Conservation (phyloP, 64 coral and sea anemone species). For the Montipora efflorescens region DNA sequence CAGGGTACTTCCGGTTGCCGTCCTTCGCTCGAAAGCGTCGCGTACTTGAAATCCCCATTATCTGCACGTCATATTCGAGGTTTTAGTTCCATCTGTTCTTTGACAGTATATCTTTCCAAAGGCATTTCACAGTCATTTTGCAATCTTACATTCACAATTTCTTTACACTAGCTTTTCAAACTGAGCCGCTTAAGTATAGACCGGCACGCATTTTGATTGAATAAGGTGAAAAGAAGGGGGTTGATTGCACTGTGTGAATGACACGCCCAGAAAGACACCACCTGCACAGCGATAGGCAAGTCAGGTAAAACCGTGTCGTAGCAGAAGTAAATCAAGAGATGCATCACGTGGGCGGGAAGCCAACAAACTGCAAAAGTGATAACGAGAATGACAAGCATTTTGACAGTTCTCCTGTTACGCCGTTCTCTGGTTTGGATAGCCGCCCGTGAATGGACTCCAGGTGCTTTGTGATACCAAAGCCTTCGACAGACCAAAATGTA, state of each 20-base stretch:
- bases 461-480: conserved; percentile 73
- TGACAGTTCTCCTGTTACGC: conserved; percentile 60
- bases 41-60: no score
- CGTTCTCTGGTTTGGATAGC: conserved; percentile 17
- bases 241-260: conserved; percentile 83
- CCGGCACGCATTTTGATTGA: conserved; percentile 13
- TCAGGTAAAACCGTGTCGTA: neutral
- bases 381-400: conserved; percentile 76
- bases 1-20: no score
- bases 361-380: conserved; percentile 77
- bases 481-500: conserved; percentile 70
- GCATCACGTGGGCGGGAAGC: conserved; percentile 79
- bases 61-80: no score
- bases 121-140: neutral
- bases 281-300: neutral
- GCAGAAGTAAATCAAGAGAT: conserved; percentile 28
- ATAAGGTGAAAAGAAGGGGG: conserved; percentile 39
- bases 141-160: neutral
- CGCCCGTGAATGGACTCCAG: conserved; percentile 22
- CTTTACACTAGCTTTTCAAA: neutral
- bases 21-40: no score
- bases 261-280: conserved; percentile 54
- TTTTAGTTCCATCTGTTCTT: no score
- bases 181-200: neutral
- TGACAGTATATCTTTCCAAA: neutral